phyloP scores from a whole-genome alignment of 2,113 vertebrate species.

The Mus spicilegus region DNA sequence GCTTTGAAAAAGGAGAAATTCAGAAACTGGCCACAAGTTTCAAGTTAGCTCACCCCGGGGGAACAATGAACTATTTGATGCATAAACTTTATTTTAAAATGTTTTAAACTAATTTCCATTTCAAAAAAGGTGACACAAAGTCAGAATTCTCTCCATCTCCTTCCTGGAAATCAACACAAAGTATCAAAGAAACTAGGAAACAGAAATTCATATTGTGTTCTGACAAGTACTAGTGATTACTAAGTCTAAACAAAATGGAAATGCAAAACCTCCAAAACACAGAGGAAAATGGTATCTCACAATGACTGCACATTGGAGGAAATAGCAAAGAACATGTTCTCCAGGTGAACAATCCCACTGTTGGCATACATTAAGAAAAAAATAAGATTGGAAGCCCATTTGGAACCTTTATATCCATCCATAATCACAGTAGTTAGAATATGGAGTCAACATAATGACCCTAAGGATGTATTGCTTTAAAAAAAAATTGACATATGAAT shows the following conservation, averaged over 20 bases:
- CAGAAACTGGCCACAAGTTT: too few species aligned
- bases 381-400: not conserved
- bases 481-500: not conserved
- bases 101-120: not conserved
- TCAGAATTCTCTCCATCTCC: not conserved
- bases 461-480: not conserved
- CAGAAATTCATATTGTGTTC: not conserved
- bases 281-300: not conserved
- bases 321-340: not conserved
- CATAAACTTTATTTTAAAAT: not conserved
- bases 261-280: not conserved
- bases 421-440: not conserved
- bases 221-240: not conserved
- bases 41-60: not conserved
- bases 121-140: not conserved
- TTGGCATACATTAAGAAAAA: not conserved
- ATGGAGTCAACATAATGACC: not conserved
- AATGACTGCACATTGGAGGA: not conserved
- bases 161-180: not conserved
- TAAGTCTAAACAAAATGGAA: constrained; percentile 10
- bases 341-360: not conserved
- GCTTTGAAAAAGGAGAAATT: not conserved
- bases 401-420: not conserved
- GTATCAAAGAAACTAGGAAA: not conserved
- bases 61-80: not conserved